Evolutionary conservation across 1,140 invertebrate genomes (phyloP), one percentile per base, ranked within the genome.

Genomic region (Leptinotarsa defecta): DNA sequence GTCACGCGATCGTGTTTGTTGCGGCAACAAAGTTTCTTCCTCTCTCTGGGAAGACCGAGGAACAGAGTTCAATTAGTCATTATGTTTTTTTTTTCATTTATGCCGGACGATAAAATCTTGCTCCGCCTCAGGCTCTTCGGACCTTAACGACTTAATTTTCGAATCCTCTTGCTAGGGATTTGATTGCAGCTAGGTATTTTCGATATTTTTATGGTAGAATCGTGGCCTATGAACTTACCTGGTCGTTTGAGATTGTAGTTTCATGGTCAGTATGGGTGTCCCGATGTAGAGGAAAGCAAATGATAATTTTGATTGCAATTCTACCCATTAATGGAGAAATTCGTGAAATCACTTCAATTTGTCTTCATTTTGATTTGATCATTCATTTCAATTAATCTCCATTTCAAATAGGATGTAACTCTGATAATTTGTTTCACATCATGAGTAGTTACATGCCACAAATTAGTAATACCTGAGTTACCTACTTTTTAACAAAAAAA

Each of bases 61-160:
- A 69, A 34, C 27, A 43, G 34, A 49, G 19, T 61, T 61, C 69
- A 71, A 57, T 71, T 71, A 71, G 69, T 71, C 69, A 57, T 71
- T 71, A 48, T 43, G 20, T 57, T 61, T 71, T 71, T 34, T 34
- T 71, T 71, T 71, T 71, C 13, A 22, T 71, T 71, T 61, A 71
- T 57, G 68, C 27, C 43, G 17, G 13, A 13, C 69, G 49, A 71
- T 57, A 71, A n/a, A 71, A 71, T 69, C 69, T 71, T 71, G 69
- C 48, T 22, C 48, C 48, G 69, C 69, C 49, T 48, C 17, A 22
- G 52, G 69, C 48, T 43, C 11, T 15, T 68, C 43, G 34, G 11
- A 48, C 15, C 69, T 71, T 71, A 71, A 71, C 69, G 49, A 71
- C 69, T 71, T 71, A 71, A 71, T 71, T 71, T 71, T 71, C 69